phyloP scores from a whole-genome alignment of 2,888 invertebrate genomes.

The Philonicus albiceps region DNA sequence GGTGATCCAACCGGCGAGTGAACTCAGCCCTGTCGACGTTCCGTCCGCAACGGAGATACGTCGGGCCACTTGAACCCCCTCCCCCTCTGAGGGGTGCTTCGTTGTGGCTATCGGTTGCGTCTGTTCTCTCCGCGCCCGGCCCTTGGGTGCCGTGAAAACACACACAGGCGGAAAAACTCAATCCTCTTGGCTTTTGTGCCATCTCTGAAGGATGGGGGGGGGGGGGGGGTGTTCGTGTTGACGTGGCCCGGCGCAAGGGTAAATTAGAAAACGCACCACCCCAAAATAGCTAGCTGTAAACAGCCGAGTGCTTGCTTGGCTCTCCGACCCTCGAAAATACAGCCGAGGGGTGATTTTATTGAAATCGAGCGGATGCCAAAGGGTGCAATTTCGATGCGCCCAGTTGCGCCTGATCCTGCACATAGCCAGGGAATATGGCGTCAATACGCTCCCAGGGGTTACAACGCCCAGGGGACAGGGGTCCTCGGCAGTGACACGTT shows the following conservation, averaged over 20 bases:
- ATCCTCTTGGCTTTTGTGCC: conserved; percentile 12
- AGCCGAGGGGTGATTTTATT: conserved; percentile 35
- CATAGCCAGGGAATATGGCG: neutral
- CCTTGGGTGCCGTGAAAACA: neutral
- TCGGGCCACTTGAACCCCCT: neutral
- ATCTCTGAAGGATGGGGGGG: neutral
- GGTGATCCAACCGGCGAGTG: neutral
- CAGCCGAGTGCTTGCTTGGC: neutral
- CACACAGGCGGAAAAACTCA: neutral
- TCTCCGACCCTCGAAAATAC: conserved; percentile 12
- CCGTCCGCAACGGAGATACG: neutral
- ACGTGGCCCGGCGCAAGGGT: neutral
- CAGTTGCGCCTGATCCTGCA: neutral
- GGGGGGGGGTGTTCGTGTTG: neutral
- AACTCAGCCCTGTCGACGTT: neutral
- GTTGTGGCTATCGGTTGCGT: conserved; percentile 22
- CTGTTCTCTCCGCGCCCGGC: neutral
- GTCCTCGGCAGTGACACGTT: neutral
- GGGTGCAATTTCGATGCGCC: conserved; percentile 15
- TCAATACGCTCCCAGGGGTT: neutral
- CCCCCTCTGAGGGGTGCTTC: neutral
- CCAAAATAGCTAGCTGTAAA: conserved; percentile 3
- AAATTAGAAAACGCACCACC: conserved; percentile 27
- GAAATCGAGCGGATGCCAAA: conserved; percentile 31
- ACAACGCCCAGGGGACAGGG: neutral